These are phyloP conservation scores for Euzophera pinguis DNA, from an alignment of 2,888 invertebrate species.

Conservation along the genomic window DNA sequence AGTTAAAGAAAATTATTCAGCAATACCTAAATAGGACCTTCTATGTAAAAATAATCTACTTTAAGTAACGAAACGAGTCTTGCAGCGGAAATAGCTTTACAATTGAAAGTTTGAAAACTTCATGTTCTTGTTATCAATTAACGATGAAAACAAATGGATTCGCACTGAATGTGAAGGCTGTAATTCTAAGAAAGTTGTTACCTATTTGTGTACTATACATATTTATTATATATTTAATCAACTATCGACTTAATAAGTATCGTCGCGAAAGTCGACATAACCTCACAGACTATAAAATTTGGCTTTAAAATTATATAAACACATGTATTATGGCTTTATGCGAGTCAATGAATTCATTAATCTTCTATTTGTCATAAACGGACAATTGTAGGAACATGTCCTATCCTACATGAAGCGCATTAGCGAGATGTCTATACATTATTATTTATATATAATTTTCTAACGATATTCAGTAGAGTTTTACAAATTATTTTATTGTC, in stretches of 20 bases:
- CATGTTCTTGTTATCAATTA: slow-evolving; percentile 1
- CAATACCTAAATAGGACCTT: neutral
- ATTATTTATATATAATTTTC: slow-evolving; percentile 71
- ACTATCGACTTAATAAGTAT: slow-evolving; percentile 70
- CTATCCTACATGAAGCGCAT: slow-evolving; percentile 57
- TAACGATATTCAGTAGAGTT: slow-evolving; percentile 73
- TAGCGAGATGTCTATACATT: slow-evolving; percentile 63
- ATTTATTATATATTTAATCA: slow-evolving; percentile 66
- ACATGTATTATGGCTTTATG: slow-evolving; percentile 74
- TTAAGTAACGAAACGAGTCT: neutral
- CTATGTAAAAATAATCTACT: neutral
- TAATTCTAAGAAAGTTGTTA: slow-evolving; percentile 71
- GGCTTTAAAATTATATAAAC: slow-evolving; percentile 77
- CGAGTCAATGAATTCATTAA: slow-evolving; percentile 70
- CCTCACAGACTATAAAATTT: slow-evolving; percentile 79
- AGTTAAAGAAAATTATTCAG: neutral
- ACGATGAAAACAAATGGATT: slow-evolving; percentile 12
- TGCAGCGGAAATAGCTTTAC: neutral
- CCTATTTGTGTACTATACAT: slow-evolving; percentile 66
- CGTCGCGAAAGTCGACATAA: slow-evolving; percentile 68
- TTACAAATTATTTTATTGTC: slow-evolving; percentile 71
- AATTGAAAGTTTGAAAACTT: neutral
- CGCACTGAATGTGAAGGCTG: slow-evolving; percentile 50
- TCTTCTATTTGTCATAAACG: slow-evolving; percentile 61
- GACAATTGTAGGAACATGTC: slow-evolving; percentile 34